Conservation (phyloP, 2,797 vertebrate genomes). For the Orestias chungarensis region DNA sequence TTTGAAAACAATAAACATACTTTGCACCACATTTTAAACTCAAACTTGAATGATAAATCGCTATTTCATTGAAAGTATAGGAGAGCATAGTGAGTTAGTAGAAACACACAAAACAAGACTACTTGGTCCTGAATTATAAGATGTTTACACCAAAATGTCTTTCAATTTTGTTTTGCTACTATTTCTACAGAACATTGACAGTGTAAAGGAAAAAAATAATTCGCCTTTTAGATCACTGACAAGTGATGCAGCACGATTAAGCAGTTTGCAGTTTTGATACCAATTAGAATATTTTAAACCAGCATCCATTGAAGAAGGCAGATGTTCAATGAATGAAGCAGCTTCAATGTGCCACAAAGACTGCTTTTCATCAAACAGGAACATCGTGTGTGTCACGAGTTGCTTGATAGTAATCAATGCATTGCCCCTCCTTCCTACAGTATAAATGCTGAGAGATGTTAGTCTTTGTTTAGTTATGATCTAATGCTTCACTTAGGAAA, state of each 20-base stretch:
- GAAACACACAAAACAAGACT: constrained; percentile 49
- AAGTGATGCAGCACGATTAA: constrained; percentile 53
- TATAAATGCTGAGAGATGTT: constrained; percentile 54
- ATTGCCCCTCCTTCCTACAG: constrained; percentile 16
- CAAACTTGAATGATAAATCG: constrained; percentile 22
- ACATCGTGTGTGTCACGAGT: constrained; percentile 38
- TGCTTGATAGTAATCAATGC: constrained; percentile 55
- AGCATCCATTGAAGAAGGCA: constrained; percentile 42
- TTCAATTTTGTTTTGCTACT: constrained; percentile 11
- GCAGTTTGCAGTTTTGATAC: constrained; percentile 48
- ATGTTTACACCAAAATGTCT: constrained; percentile 13
- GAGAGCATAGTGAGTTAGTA: constrained; percentile 21
- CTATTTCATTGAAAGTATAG: constrained; percentile 14
- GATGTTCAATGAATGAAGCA: constrained; percentile 51
- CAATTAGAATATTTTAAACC: constrained; percentile 55
- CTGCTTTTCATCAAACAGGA: constrained; percentile 38
- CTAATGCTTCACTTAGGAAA: constrained; percentile 34
- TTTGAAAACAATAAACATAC: constrained; percentile 19
- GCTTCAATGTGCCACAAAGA: constrained; percentile 17
- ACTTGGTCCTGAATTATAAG: constrained; percentile 57
- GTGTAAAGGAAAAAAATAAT: constrained; percentile 17
- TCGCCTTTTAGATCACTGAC: constrained; percentile 53
- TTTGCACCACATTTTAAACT: neutral
- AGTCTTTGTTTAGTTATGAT: constrained; percentile 20
- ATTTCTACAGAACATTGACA: constrained; percentile 24